phyloP scores from a whole-genome alignment of 2,797 vertebrate species.

The Pteronotus mesoamericanus region DNA sequence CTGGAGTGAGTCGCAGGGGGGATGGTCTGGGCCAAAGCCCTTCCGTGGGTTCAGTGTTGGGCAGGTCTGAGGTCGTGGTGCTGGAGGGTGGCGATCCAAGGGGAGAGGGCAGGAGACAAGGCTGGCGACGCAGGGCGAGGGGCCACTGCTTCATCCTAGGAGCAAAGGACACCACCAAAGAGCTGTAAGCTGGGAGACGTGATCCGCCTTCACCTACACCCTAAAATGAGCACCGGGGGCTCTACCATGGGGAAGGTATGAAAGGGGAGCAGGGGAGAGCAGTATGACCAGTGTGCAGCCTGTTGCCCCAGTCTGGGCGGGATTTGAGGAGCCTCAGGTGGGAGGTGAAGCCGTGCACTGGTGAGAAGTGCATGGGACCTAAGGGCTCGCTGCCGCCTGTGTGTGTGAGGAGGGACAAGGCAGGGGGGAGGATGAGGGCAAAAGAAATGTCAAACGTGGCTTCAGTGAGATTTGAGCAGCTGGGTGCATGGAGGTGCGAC shows the following conservation, averaged over 20 bases:
- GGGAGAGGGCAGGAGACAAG: not conserved
- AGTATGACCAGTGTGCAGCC: not conserved
- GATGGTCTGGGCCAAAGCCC: not conserved
- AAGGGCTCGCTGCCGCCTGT: not conserved
- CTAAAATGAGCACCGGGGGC: not conserved
- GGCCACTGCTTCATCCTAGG: not conserved
- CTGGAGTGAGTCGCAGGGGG: fast-evolving
- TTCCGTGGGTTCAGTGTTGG: not conserved
- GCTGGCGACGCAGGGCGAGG: not conserved
- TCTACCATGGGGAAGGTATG: not conserved
- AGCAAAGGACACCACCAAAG: not conserved
- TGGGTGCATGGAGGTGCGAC: not conserved
- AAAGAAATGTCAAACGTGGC: not conserved
- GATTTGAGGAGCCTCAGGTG: not conserved
- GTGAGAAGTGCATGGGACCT: not conserved
- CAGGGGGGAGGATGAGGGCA: not conserved
- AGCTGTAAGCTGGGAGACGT: not conserved
- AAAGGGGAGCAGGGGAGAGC: not conserved
- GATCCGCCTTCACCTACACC: not conserved
- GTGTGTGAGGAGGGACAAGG: not conserved
- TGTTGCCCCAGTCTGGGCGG: not conserved
- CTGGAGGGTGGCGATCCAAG: not conserved
- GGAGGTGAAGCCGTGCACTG: not conserved
- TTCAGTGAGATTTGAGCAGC: not conserved
- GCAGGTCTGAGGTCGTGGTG: not conserved